Conservation (phyloP, 1,140 invertebrate species). For the Oncopodura yosiiana region DNA sequence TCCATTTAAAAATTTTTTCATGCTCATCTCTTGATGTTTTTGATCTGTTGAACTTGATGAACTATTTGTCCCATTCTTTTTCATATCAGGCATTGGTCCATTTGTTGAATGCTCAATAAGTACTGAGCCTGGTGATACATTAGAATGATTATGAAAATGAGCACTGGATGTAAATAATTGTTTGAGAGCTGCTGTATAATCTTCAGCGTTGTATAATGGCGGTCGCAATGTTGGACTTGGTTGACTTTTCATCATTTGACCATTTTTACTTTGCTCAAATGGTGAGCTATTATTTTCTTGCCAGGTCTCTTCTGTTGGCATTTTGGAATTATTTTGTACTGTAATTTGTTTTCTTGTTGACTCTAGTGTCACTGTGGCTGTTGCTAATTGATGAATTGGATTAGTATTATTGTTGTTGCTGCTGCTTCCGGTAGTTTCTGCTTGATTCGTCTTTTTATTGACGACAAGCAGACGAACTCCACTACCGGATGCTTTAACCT, state of each 20-base stretch:
- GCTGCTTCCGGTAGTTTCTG: too few relatives aligned
- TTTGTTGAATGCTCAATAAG: slow-evolving; percentile 22
- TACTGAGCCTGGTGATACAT: slow-evolving; percentile 7
- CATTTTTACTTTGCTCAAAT: not conserved
- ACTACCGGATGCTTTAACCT: too few relatives aligned
- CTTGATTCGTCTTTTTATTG: too few relatives aligned
- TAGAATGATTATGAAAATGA: slow-evolving; percentile 6
- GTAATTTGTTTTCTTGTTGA: too few relatives aligned
- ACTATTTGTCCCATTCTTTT: too few relatives aligned
- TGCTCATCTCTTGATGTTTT: slow-evolving; percentile 63
- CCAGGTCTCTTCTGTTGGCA: too few relatives aligned
- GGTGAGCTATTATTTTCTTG: too few relatives aligned
- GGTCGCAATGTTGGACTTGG: slow-evolving; percentile 17
- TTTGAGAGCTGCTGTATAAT: slow-evolving; percentile 28
- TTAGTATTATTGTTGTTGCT: too few relatives aligned
- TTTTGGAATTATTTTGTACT: too few relatives aligned
- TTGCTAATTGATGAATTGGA: too few relatives aligned
- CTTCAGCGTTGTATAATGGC: slow-evolving; percentile 30
- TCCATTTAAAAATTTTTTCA: slow-evolving; percentile 72
- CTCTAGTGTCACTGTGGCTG: too few relatives aligned
- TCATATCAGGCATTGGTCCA: slow-evolving; percentile 9
- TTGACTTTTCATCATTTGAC: not conserved
- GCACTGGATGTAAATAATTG: slow-evolving; percentile 16
- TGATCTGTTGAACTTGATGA: not conserved
- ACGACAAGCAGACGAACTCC: too few relatives aligned